Base-by-base conservation (phyloP, 2,888 invertebrate species). In the Ormyrus nitidulus region DNA sequence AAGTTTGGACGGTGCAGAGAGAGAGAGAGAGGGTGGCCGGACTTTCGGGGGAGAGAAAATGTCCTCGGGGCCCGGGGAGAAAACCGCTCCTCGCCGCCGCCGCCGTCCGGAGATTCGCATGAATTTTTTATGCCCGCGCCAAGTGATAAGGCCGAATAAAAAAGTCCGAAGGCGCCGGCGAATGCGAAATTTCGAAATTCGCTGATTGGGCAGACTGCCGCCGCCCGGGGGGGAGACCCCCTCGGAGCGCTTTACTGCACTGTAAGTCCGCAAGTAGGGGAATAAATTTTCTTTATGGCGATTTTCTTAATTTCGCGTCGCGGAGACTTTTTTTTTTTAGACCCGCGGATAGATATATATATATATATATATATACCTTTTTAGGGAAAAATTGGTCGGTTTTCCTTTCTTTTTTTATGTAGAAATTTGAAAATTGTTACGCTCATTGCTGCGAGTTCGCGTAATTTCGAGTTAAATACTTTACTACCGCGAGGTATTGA, bases 131-230 rank as follows among this genome's bases (percentile, higher is more conserved):
- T 56, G 61, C 72, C 56, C 13, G 56, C 64, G 54, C 49, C 11
- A 71, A 75, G 68, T 75, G 78, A 81, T 76, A 81, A 75, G 74
- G 51, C 53, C 56, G 69, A 75, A 78, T 78, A 75, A 76, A 76
- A 19, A 75, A 68, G 68, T 74, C 70, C 19, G 13, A 51, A 10
- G 46, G 48, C 62, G 65, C 61, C 59, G 19, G 19, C 19, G 71
- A 74, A 71, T 75, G 75, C 10, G 75, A 75, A 78, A 77, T 73
- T 77, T 69, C 44, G 51, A 78, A 81, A 81, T 81, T 72, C 51
- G 71, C 78, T 75, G 75, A 78, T 78, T 75, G 68, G 46, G 56
- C 78, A 71, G 51, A n/a, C 54, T 62, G 53, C n/a, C 6, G 44
- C 51, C 10, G 48, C 51, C 9, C 56, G 13, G 34, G 48, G 44